phyloP scores from a whole-genome alignment of 2,797 vertebrate genomes.

The Mus spretus region DNA sequence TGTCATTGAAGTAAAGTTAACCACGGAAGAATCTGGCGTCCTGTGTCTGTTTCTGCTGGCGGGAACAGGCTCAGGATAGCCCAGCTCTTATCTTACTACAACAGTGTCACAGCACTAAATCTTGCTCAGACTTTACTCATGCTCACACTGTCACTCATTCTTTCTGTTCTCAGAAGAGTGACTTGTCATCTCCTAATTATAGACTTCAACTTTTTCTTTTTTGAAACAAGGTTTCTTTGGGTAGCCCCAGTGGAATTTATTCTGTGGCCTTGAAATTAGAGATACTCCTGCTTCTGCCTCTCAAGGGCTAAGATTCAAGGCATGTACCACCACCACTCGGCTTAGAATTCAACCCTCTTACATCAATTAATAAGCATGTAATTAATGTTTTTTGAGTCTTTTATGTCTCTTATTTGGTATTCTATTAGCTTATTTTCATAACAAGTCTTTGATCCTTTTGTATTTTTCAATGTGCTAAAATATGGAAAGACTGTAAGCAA shows the following conservation, averaged over 20 bases:
- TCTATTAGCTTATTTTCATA: not conserved
- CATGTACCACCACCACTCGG: not conserved
- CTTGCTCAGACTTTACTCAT: not conserved
- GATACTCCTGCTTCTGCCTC: not conserved
- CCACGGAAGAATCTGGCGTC: no score
- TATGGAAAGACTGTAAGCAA: not conserved
- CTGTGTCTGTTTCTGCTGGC: no score
- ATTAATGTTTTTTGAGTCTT: not conserved
- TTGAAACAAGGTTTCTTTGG: not conserved
- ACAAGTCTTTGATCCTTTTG: not conserved
- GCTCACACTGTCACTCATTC: not conserved
- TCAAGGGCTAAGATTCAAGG: not conserved
- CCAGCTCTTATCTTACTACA: fast-evolving
- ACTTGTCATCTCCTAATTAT: not conserved
- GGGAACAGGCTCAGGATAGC: no score
- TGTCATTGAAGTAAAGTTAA: no score
- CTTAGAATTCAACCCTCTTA: not conserved
- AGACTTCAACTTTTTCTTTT: not conserved
- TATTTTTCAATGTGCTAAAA: not conserved
- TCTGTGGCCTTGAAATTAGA: not conserved
- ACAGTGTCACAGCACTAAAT: not conserved
- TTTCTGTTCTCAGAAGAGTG: not conserved
- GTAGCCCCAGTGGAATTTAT: not conserved
- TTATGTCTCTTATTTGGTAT: not conserved
- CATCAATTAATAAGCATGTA: not conserved